Conservation (phyloP, 1,140 invertebrate genomes). For the Calephelis nemesis region DNA sequence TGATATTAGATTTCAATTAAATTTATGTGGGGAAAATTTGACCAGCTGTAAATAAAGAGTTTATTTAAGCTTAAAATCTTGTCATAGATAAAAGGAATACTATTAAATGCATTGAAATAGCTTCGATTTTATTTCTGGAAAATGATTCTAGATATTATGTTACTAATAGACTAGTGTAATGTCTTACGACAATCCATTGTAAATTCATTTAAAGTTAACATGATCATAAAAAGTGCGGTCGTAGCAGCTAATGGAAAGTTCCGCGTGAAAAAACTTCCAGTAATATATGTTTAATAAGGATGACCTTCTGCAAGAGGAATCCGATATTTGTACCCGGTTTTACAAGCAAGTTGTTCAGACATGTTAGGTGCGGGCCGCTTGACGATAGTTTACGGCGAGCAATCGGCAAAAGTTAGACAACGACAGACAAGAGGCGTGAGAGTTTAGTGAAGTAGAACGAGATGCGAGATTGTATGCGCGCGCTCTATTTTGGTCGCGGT, state of each 20-base stretch:
- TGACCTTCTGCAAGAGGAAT: constrained; percentile 17
- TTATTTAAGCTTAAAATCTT: too few species aligned
- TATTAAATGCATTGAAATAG: too few species aligned
- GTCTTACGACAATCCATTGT: too few species aligned
- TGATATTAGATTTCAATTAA: too few species aligned
- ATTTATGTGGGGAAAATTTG: too few species aligned
- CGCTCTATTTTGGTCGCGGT: constrained; percentile 76
- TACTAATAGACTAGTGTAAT: too few species aligned
- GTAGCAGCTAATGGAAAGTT: not conserved
- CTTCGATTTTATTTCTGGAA: too few species aligned
- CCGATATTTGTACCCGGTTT: constrained; percentile 16
- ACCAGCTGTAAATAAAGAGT: too few species aligned
- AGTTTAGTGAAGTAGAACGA: constrained; percentile 65
- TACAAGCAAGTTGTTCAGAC: constrained; percentile 21
- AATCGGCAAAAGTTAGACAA: constrained; percentile 47
- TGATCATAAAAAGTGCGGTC: too few species aligned
- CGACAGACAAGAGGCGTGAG: constrained; percentile 54
- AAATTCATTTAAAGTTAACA: too few species aligned
- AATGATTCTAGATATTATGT: too few species aligned
- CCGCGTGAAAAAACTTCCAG: not conserved
- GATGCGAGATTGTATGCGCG: constrained; percentile 67
- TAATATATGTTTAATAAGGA: constrained; percentile 4
- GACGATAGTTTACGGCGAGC: constrained; percentile 37
- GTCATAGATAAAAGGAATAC: too few species aligned
- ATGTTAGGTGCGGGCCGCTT: constrained; percentile 26